Evolutionary conservation across 2,113 vertebrate species (phyloP), one percentile per base, ranked within the genome.

Genomic region (Sylvietta virens): DNA sequence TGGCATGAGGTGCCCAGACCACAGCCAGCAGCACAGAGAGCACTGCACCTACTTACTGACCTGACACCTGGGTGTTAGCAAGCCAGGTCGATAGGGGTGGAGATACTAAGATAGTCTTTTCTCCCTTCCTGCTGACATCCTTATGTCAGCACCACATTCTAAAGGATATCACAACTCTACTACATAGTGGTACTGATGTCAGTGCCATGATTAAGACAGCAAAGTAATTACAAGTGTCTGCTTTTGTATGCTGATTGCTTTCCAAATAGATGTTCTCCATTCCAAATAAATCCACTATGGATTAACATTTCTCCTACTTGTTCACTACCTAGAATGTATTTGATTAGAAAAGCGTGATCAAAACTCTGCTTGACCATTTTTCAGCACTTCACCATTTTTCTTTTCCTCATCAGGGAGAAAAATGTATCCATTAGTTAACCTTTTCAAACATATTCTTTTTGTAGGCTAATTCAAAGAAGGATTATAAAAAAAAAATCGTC

Each of bases 311-410:
- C 82, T 84, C 66, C 95, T 50, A 39, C 92, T 94, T 61, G 67
- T 73, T 84, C 81, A 11, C 89, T 2, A 39, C 88, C 86, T 37
- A 71, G 57, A 81, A 96, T 8, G 65, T 18, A 90, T 93, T 74
- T 86, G 94, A 96, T 94, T 65, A 90, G 92, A 90, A 80, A 76
- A 88, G 53, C 33, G 13, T 54, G 90, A 96, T 94, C 93, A 96
- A 94, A 96, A 94, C 94, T 92, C 88, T 56, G 90, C 92, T 93
- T 96, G 82, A 81, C 92, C 92, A 81, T 96, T 93, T 97, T 96
- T 88, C 93, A 96, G 92, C 87, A 80, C 86, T 88, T 94, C 76
- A 71, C 92, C 88, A 74, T 90, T 91, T 92, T 86, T 92, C 93
- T 92, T 86, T 61, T 67, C 90, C 90, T 96, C 92, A 88, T 96